Evolutionary conservation across 2,113 vertebrate species (phyloP), one percentile per base, ranked within the genome.

Genomic region (Cryptoleucopteryx plumbea): DNA sequence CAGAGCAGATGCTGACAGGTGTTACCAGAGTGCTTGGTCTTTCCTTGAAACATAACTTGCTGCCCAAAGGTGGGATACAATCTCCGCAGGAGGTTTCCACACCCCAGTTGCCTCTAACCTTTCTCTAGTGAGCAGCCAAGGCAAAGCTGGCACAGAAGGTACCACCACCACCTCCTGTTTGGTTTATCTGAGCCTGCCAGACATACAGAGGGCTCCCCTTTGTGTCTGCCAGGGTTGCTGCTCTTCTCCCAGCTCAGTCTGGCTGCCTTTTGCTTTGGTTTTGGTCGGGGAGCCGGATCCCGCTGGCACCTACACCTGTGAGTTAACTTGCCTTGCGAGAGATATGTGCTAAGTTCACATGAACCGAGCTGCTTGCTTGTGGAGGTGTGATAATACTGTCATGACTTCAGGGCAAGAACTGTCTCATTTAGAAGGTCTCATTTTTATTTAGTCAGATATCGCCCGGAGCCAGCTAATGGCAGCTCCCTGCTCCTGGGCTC

Each of bases 351-450:
- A 32, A 47, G 6, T 32, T 36, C n/a, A 31, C 13, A 15, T 16
- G 36, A 86, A 22, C 17, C 0, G 0, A 91, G 27, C 10, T 2
- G 2, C 11, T 10, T 40, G 4, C 36, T n/a, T 1, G 1, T 66
- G 31, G 13, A 62, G 40, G 25, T 47, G 13, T 65, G 31, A 31
- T n/a, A 32, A 40, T 31, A 47, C 0, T 0, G 27, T 23, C 43
- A 58, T n/a, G 27, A 29, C 43, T 78, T 68, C 70, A 85, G 47
- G 25, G 32, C 52, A 75, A 82, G 19, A 79, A 11, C 21, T 56
- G 45, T 13, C 14, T 61, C 9, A 19, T 38, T 52, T 15, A 75
- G 36, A 32, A 71, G 15, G 5, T 26, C 9, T 14, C 2, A 5
- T 77, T 90, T 56, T 68, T 13, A 16, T 65, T 72, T 36, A 65